These are phyloP conservation scores for Ancistrus triradiatus DNA, from an alignment of 2,113 vertebrate genomes.

Conservation along the genomic window DNA sequence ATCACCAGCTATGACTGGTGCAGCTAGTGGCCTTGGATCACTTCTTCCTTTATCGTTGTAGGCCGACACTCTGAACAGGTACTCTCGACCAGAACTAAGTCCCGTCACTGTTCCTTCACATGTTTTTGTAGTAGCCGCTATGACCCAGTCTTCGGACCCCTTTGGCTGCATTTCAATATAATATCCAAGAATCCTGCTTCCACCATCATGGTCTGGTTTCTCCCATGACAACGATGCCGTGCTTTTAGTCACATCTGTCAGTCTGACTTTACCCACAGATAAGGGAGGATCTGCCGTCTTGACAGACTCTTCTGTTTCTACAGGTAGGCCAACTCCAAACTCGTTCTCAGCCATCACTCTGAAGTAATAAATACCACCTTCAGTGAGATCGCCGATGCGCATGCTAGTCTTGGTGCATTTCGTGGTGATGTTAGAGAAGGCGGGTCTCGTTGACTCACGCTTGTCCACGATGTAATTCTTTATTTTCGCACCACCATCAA, in stretches of 20 bases:
- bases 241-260: conserved; percentile 89
- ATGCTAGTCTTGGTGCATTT: conserved; percentile 93
- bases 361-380: conserved; percentile 93
- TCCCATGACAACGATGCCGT: conserved; percentile 89
- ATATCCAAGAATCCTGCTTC: conserved; percentile 91
- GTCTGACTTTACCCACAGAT: conserved; percentile 87
- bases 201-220: conserved; percentile 94
- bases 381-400: conserved; percentile 86
- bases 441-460: conserved; percentile 90
- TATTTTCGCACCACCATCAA: conserved; percentile 91
- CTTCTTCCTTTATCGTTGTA: conserved; percentile 97
- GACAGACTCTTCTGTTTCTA: conserved; percentile 81
- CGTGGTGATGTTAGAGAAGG: conserved; percentile 86
- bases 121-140: conserved; percentile 83
- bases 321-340: conserved; percentile 84
- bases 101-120: conserved; percentile 84
- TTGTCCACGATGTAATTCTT: conserved; percentile 96
- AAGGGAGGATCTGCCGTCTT: conserved; percentile 92
- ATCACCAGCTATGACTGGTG: conserved; percentile 89
- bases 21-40: conserved; percentile 84
- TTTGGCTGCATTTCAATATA: conserved; percentile 92
- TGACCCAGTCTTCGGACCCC: conserved; percentile 88
- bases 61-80: conserved; percentile 85
- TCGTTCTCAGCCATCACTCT: conserved; percentile 98
- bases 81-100: conserved; percentile 87